Conservation (phyloP, 2,888 invertebrate species). For the Leucophora obtusa region DNA sequence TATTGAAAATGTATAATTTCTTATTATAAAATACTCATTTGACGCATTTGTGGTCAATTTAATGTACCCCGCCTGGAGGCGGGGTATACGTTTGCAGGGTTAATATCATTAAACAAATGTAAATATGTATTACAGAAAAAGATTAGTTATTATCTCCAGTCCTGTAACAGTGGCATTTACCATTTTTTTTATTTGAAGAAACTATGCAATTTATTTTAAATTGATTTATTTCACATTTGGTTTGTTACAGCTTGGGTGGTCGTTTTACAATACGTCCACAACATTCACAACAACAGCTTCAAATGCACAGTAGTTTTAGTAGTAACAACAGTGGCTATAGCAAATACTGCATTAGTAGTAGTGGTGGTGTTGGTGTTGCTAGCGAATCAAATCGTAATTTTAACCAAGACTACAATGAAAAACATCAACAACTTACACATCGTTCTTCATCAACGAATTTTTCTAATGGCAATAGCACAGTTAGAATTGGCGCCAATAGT, state of each 20-base stretch:
- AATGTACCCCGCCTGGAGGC: no score
- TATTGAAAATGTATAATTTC: no score
- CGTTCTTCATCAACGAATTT: conserved; percentile 61
- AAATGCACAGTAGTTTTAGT: conserved; percentile 69
- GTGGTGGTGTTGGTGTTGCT: not conserved
- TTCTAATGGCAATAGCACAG: conserved; percentile 61
- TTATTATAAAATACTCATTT: no score
- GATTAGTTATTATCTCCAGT: no score
- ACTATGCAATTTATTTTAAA: not conserved
- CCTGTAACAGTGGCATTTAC: no score
- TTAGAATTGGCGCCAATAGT: conserved; percentile 19
- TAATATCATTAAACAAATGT: no score
- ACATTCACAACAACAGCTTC: conserved; percentile 76
- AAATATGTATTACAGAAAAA: no score
- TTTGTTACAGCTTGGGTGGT: conserved; percentile 73
- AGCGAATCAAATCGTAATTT: conserved; percentile 73
- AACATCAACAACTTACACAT: conserved; percentile 47
- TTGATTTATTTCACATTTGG: not conserved
- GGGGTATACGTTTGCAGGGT: no score
- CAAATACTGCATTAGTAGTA: conserved; percentile 67
- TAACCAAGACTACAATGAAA: conserved; percentile 66
- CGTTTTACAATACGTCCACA: conserved; percentile 77
- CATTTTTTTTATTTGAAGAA: not conserved
- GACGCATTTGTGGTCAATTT: no score
- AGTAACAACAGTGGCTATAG: conserved; percentile 67